Evolutionary conservation across 2,888 invertebrate genomes (phyloP), one percentile per base, ranked within the genome.

Genomic region (Atrina japonica): DNA sequence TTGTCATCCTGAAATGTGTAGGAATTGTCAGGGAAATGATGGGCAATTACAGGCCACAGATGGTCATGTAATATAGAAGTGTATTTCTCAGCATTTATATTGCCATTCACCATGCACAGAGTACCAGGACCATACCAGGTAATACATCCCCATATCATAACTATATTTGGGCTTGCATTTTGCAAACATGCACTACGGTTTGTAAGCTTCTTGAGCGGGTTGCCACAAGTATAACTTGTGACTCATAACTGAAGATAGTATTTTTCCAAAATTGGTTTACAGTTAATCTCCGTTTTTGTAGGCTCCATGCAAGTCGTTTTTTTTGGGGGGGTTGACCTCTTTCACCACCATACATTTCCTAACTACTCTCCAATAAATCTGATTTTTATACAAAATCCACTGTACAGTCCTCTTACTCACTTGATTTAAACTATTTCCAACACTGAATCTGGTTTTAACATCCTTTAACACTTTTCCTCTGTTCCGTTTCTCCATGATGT

Each of bases 11-110:
- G 35, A 29, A 40, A 45, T 60, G 29, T 60, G 60, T 45, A 47
- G 45, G 16, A 49, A 49, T 66, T 47, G 40, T 66, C 58, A 14
- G 58, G 47, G 25, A 66, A 66, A 66, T 66, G 66, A 25, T 30
- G 6, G 29, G 56, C 56, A 43, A 43, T 55, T 58, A 43, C 49
- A 30, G 56, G 25, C 58, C 66, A 58, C 47, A 66, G 49, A 7
- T 49, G 30, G n/a, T 45, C 30, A 56, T 66, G 18, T 47, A 60
- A 45, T 60, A 60, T 47, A 27, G 43, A 29, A 60, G 47, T 60
- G 47, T 60, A 60, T 60, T 29, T 66, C 47, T 55, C 35, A 66
- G 45, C 66, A 45, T 55, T 55, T 16, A n/a, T n/a, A n/a, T n/a
- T n/a, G n/a, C n/a, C n/a, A n/a, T n/a, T n/a, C n/a, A n/a, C n/a